Conservation (phyloP, 1,140 invertebrate genomes). For the Ooceraea biroi region DNA sequence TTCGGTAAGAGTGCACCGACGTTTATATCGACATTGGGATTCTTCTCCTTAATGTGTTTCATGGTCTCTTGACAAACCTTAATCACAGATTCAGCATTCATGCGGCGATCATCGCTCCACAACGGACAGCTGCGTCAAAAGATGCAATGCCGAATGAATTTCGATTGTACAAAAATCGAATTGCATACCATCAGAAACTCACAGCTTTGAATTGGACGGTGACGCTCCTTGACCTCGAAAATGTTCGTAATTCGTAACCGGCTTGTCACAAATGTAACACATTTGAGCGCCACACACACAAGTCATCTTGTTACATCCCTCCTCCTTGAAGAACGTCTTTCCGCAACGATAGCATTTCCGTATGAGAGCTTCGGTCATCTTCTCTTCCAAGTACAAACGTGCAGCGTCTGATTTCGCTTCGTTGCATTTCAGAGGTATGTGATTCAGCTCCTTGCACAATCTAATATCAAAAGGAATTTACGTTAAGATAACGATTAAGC, state of each 20-base stretch:
- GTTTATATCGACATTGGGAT: conserved; percentile 79
- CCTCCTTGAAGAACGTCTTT: conserved; percentile 88
- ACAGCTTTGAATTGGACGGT: conserved; percentile 64
- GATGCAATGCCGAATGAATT: neutral
- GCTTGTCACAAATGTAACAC: conserved; percentile 90
- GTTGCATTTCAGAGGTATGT: conserved; percentile 88
- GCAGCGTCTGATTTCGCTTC: conserved; percentile 88
- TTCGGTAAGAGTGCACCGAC: conserved; percentile 70
- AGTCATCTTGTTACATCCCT: conserved; percentile 91
- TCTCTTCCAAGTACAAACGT: conserved; percentile 88
- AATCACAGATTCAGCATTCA: conserved; percentile 84
- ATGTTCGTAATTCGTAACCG: conserved; percentile 88
- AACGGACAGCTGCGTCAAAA: conserved; percentile 78
- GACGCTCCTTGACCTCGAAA: conserved; percentile 86
- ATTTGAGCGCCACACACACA: conserved; percentile 90
- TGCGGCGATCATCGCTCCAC: conserved; percentile 74
- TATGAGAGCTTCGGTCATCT: conserved; percentile 89
- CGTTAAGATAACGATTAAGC: conserved; percentile 15
- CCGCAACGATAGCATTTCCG: conserved; percentile 89
- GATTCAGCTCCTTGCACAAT: conserved; percentile 88
- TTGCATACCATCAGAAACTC: conserved; percentile 50
- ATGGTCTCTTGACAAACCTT: conserved; percentile 82
- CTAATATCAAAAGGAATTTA: conserved; percentile 77
- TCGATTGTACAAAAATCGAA: neutral
- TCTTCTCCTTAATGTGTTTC: conserved; percentile 75